Evolutionary conservation across 1,140 invertebrate species (phyloP).

Genomic region (Acyrthosiphon pisum): DNA sequence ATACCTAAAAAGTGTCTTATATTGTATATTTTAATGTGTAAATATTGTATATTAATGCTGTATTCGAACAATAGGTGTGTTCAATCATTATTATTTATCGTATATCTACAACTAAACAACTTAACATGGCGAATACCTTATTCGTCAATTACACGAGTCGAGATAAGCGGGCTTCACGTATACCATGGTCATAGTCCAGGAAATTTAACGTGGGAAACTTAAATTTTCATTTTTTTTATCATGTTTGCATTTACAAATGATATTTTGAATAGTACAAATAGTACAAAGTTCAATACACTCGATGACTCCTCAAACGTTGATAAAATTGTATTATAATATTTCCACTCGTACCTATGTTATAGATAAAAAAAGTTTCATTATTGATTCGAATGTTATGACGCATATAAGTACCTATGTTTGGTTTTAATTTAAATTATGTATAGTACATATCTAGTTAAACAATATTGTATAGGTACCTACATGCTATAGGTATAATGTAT

Average conservation of each 20-base stretch:
- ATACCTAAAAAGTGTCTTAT: too few relatives aligned
- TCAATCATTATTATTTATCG: neutral
- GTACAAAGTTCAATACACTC: neutral
- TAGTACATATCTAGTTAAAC: too few relatives aligned
- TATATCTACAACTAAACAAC: too few relatives aligned
- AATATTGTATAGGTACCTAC: too few relatives aligned
- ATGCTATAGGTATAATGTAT: too few relatives aligned
- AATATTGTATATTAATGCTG: neutral
- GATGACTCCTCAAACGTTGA: neutral
- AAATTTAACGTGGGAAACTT: neutral
- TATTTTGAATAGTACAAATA: too few relatives aligned
- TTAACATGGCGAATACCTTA: too few relatives aligned
- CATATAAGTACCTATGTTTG: neutral
- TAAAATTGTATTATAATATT: neutral
- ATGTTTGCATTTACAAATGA: neutral
- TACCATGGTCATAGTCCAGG: too few relatives aligned
- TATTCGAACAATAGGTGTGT: too few relatives aligned
- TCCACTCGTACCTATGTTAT: neutral
- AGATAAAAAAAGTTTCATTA: neutral
- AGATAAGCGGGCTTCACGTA: too few relatives aligned
- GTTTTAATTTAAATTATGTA: neutral
- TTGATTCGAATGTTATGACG: neutral
- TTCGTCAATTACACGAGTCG: too few relatives aligned
- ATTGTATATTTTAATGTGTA: neutral
- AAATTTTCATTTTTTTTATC: neutral